A percentile compares a stretch with the other conserved stretches of the same genome.
phyloP scores from a whole-genome alignment of 2,797 vertebrate genomes.

The Anniella stebbinsi region DNA sequence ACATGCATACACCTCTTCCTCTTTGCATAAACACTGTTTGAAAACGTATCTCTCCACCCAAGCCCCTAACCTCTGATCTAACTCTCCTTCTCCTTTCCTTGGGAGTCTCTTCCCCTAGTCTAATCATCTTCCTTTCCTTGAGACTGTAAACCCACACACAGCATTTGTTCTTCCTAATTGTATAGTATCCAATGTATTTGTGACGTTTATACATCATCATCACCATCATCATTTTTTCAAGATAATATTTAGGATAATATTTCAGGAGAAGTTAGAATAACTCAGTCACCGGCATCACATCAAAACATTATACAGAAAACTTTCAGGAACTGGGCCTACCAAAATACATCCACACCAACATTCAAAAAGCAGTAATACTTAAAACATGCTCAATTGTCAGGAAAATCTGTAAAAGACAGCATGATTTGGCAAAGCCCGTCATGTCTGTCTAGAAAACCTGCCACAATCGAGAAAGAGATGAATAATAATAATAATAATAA shows the following conservation, averaged over 20 bases:
- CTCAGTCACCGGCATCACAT: too few relatives aligned
- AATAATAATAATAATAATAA: too few relatives aligned
- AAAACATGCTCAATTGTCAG: too few relatives aligned
- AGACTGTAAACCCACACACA: neutral
- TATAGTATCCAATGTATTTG: neutral
- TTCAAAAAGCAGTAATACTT: too few relatives aligned
- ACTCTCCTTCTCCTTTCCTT: neutral
- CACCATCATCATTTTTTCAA: neutral
- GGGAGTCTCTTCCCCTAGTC: neutral
- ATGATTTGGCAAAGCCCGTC: too few relatives aligned
- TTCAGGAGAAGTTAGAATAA: constrained; percentile 60
- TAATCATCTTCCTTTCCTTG: neutral
- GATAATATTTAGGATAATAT: neutral
- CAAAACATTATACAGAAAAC: too few relatives aligned
- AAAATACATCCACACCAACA: too few relatives aligned
- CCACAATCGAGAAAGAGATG: too few relatives aligned
- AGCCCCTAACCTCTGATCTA: neutral
- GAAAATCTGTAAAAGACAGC: too few relatives aligned
- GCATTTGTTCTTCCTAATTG: neutral
- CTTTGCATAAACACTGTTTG: neutral
- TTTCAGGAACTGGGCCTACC: too few relatives aligned
- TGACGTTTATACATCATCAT: neutral
- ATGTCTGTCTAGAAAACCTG: too few relatives aligned
- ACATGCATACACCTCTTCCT: too few relatives aligned
- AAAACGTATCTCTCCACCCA: neutral